Evolutionary conservation across 2,797 vertebrate genomes (phyloP).

Genomic region (Takifugu rubripes): DNA sequence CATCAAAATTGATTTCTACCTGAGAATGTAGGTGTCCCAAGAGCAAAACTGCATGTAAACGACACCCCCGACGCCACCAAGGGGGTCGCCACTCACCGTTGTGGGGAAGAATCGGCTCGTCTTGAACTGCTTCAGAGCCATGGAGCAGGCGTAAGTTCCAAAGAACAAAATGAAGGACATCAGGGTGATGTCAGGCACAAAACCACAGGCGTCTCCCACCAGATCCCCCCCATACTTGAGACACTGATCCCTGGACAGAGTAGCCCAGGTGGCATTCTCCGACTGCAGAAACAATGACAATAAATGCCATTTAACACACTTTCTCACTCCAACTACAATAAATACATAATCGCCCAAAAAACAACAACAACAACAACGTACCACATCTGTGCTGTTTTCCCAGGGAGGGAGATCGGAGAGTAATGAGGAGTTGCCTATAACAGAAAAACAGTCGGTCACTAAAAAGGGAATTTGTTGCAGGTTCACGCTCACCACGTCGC

Average conservation of each 20-base stretch:
- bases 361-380: conserved; percentile 28
- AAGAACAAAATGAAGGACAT: conserved; percentile 98
- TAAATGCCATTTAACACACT: no score
- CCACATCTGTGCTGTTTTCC: conserved; percentile 69
- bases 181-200: conserved; percentile 92
- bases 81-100: conserved; percentile 74
- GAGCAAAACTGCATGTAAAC: neutral
- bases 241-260: conserved; percentile 82
- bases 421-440: conserved; percentile 65
- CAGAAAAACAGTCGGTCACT: conserved; percentile 33
- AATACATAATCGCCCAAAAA: conserved; percentile 1
- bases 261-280: conserved; percentile 81
- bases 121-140: conserved; percentile 97
- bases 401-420: conserved; percentile 31
- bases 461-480: conserved; percentile 6
- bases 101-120: conserved; percentile 96
- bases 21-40: no score
- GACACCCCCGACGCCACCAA: neutral
- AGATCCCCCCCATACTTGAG: conserved; percentile 77
- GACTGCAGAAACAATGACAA: conserved; percentile 51
- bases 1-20: no score
- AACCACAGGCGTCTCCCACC: conserved; percentile 81
- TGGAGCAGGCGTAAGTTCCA: conserved; percentile 94
- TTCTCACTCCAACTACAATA: neutral
- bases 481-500: conserved; percentile 1